Conservation (phyloP, 2,888 invertebrate genomes). For the Stenotaenia linearis region DNA sequence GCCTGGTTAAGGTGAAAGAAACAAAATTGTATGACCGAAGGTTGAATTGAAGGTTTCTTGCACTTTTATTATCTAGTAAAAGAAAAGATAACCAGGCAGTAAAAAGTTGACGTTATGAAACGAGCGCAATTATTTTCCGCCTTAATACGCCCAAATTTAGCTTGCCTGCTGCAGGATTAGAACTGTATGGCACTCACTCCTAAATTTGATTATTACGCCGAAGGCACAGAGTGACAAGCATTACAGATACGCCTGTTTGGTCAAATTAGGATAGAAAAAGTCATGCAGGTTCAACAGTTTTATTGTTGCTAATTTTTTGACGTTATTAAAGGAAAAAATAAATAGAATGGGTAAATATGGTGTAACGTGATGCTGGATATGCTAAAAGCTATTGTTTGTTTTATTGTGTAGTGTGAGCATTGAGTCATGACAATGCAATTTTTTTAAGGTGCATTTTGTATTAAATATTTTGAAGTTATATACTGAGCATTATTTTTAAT, state of each 20-base stretch:
- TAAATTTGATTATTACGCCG: neutral
- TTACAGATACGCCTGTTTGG: neutral
- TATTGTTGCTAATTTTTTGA: too few species aligned
- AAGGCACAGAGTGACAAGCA: neutral
- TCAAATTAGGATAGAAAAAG: neutral
- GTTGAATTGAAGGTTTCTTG: neutral
- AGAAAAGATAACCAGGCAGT: neutral
- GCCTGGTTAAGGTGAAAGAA: too few species aligned
- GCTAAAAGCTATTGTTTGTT: neutral
- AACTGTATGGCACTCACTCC: too few species aligned
- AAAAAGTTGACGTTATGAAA: neutral
- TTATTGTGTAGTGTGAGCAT: too few species aligned
- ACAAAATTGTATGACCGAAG: neutral
- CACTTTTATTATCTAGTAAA: too few species aligned
- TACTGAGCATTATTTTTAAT: constrained; percentile 56
- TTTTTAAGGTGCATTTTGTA: too few species aligned
- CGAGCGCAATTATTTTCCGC: neutral
- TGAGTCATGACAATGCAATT: too few species aligned
- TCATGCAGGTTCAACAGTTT: neutral
- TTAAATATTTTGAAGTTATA: constrained; percentile 38
- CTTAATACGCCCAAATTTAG: neutral
- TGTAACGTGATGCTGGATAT: too few species aligned
- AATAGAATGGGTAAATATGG: too few species aligned
- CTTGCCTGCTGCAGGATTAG: too few species aligned
- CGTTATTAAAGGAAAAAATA: too few species aligned